These are phyloP conservation scores for Sebastiscus albofasciatus DNA, from an alignment of 2,797 vertebrate species.

Conservation along the genomic window DNA sequence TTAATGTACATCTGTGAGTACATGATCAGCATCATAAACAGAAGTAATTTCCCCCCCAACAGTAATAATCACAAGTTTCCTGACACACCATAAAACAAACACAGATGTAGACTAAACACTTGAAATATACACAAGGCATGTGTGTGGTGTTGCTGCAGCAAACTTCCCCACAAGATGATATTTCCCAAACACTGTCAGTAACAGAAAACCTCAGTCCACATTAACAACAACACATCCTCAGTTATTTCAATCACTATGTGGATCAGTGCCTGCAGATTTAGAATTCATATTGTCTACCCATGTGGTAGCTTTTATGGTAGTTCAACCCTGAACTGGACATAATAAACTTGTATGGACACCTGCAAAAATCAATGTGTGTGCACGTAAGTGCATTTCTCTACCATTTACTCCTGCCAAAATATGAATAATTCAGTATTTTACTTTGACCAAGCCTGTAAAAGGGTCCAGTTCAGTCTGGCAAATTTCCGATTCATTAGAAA, in stretches of 20 bases:
- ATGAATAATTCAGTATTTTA: background rate
- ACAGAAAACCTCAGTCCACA: constrained; percentile 29
- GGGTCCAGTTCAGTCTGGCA: background rate
- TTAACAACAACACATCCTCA: constrained; percentile 10
- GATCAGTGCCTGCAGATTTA: constrained; percentile 2
- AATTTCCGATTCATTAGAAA: background rate
- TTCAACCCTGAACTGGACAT: background rate
- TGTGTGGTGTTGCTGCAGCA: constrained; percentile 9
- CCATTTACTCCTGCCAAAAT: background rate
- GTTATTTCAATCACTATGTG: constrained; percentile 8
- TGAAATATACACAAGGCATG: constrained; percentile 21
- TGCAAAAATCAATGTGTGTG: background rate
- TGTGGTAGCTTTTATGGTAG: background rate
- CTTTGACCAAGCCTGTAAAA: background rate
- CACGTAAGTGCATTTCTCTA: background rate
- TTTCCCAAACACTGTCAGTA: background rate
- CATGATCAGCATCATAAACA: background rate
- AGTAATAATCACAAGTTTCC: constrained; percentile 6
- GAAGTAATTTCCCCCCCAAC: background rate
- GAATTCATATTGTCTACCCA: background rate
- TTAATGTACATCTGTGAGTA: background rate
- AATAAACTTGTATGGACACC: background rate
- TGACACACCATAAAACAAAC: constrained; percentile 36
- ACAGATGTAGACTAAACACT: constrained; percentile 41
- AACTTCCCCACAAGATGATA: constrained; percentile 30